Conservation (phyloP, 2,797 vertebrate species). For the Pipistrellus pipistrellus region DNA sequence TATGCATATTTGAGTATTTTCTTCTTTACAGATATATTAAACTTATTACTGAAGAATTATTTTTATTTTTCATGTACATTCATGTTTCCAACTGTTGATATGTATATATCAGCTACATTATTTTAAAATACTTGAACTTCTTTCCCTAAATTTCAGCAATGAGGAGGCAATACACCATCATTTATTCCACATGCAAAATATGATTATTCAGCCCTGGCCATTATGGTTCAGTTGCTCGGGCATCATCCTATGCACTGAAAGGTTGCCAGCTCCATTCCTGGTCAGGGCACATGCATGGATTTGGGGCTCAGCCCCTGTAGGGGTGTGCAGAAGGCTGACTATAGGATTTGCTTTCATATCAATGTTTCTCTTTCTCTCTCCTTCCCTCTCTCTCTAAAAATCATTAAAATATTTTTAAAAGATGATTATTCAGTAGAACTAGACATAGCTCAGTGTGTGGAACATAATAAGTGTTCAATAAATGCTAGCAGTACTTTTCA, state of each 20-base stretch:
- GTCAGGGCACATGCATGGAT: neutral
- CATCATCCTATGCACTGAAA: neutral
- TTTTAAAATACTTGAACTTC: slow-evolving; percentile 51
- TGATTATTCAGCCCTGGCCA: neutral
- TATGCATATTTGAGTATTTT: slow-evolving; percentile 16
- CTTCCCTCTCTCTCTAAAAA: neutral
- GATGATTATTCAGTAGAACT: slow-evolving; percentile 27
- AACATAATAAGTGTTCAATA: neutral
- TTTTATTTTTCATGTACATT: slow-evolving; percentile 51
- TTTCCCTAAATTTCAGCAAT: slow-evolving; percentile 39
- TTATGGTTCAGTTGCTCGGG: neutral
- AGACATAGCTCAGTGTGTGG: neutral
- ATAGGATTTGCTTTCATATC: neutral
- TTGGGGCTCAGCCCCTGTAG: neutral
- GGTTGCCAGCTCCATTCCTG: neutral
- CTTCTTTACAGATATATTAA: slow-evolving; percentile 42
- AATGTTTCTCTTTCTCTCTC: neutral
- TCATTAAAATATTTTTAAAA: neutral
- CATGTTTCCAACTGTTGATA: neutral
- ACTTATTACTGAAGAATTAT: slow-evolving; percentile 1
- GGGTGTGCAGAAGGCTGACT: neutral
- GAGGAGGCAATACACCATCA: neutral
- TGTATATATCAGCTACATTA: neutral
- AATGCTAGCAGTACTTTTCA: neutral
- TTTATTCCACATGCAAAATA: neutral